These are phyloP conservation scores for Pseudococcus viburni DNA, from an alignment of 2,888 invertebrate species.

Conservation along the genomic window DNA sequence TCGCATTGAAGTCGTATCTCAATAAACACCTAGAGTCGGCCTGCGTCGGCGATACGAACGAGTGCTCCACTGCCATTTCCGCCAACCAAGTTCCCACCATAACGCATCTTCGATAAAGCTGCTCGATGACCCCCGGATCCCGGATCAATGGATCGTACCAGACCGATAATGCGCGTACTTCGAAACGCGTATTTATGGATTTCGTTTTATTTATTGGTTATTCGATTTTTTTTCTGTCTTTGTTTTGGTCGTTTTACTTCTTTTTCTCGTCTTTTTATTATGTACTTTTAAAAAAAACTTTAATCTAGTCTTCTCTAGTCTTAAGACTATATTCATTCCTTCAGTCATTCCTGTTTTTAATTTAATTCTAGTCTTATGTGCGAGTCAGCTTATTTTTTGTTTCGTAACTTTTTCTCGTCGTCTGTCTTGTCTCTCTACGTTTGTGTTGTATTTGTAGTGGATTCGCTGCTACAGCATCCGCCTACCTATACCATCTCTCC, in stretches of 20 bases:
- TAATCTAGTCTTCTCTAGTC: constrained; percentile 65
- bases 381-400: constrained; percentile 57
- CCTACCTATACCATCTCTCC: neutral
- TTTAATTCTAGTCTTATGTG: constrained; percentile 60
- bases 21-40: constrained; percentile 96
- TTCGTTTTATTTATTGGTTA: neutral
- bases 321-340: constrained; percentile 61
- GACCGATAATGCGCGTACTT: neutral
- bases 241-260: neutral
- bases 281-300: neutral
- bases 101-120: constrained; percentile 63
- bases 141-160: too few species aligned
- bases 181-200: neutral
- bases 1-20: constrained; percentile 94
- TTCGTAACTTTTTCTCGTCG: constrained; percentile 37
- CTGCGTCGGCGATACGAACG: constrained; percentile 78
- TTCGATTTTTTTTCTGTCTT: neutral
- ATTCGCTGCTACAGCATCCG: neutral
- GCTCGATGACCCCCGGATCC: neutral
- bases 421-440: constrained; percentile 37
- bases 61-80: constrained; percentile 71
- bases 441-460: neutral
- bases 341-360: constrained; percentile 59
- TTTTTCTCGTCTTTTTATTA: constrained; percentile 21
- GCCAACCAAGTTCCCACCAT: constrained; percentile 63